Percentiles rank a stretch among this genome's conserved stretches.
Evolutionary conservation across 2,797 vertebrate species (phyloP).

Genomic region (Arremon aurantiirostris): DNA sequence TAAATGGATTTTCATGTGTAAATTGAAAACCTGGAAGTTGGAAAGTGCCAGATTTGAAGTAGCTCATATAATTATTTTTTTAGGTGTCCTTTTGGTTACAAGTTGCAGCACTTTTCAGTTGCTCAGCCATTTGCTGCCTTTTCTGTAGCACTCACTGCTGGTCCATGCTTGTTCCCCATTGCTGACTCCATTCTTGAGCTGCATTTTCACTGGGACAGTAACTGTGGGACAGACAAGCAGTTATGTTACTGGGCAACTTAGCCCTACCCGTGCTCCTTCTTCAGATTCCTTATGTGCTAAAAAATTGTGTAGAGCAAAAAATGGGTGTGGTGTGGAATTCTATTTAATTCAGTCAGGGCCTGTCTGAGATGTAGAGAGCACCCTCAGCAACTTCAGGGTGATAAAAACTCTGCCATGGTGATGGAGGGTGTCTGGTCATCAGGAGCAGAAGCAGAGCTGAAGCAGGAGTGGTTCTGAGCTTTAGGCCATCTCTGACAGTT

Average conservation of each 20-base stretch:
- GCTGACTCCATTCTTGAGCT: not conserved
- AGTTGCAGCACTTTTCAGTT: not conserved
- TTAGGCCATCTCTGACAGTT: not conserved
- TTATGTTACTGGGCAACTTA: not conserved
- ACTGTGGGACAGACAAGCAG: not conserved
- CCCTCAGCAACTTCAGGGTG: not conserved
- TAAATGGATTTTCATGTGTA: not conserved
- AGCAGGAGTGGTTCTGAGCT: not conserved
- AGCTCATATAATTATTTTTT: not conserved
- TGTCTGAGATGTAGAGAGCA: not conserved
- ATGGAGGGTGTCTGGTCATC: not conserved
- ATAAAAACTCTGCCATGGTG: fast-evolving
- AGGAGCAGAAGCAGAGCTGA: not conserved
- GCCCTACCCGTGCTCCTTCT: not conserved
- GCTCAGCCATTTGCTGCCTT: not conserved
- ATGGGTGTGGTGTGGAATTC: not conserved
- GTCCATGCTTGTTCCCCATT: not conserved
- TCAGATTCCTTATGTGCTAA: not conserved
- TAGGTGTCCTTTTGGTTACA: not conserved
- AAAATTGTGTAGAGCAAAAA: not conserved
- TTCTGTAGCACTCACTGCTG: not conserved
- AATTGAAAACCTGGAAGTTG: not conserved
- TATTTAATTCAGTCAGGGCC: not conserved
- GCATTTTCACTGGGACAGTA: not conserved
- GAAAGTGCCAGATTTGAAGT: not conserved